Evolutionary conservation across 2,113 vertebrate genomes (phyloP), one percentile per base, ranked within the genome.

Genomic region (Podiceps cristatus): DNA sequence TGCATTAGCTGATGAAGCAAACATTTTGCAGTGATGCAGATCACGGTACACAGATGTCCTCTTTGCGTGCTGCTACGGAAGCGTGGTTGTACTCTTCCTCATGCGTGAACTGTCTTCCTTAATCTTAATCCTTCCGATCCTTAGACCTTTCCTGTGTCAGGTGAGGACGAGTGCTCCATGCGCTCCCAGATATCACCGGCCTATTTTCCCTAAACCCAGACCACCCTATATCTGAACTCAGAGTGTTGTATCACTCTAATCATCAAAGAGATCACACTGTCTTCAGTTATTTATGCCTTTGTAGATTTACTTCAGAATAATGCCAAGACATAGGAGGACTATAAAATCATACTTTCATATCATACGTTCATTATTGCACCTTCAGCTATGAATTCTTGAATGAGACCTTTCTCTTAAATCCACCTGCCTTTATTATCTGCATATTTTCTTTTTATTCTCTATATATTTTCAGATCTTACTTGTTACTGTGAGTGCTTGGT

Each of bases 111-210:
- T 53, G 35, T 49, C 44, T 72, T 49, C 69, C 40, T 92, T 95
- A 95, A 96, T 72, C 95, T 82, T 93, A 88, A 94, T 91, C 90
- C 72, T 66, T 20, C 55, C 94, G 86, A 93, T 97, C 88, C 79
- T 73, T 20, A 55, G 88, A 72, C 67, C 45, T 95, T 76, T 93
- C 90, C 75, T 71, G 75, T 79, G 47, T 80, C 90, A 92, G 88
- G 90, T 94, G 68, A 94, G 68, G 92, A 56, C 83, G 50, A 83
- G 64, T 27, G 69, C 33, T 86, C 47, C 27, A 1, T 69, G 88
- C 74, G 63, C 72, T 94, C 52, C 72, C 63, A 90, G 55, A 49
- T 58, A 71, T 49, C 56, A 80, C 59, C 45, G 55, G 35, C 92
- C 79, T 77, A 29, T 71, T 95, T 92, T 67, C 75, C 55, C 63